Conservation (phyloP, 2,888 invertebrate genomes). For the Metalampra italica region DNA sequence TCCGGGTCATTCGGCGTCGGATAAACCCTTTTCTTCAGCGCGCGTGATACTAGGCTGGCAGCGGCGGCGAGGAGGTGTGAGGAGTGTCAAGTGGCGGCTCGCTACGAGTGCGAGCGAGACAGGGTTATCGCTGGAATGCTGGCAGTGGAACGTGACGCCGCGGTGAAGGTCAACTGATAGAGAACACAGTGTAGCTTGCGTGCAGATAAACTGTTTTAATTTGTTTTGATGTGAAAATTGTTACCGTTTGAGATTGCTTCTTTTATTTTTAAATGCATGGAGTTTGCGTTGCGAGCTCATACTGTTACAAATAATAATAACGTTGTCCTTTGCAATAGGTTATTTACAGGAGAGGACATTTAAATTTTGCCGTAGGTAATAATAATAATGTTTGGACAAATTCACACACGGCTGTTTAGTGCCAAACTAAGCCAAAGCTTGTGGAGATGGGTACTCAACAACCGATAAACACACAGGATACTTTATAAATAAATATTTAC, state of each 20-base stretch:
- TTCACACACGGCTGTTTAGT: no score
- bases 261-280: background rate
- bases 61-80: conserved; percentile 52
- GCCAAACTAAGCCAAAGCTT: no score
- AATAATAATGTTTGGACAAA: no score
- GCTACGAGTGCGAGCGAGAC: conserved; percentile 51
- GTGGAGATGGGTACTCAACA: no score
- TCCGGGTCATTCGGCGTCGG: conserved; percentile 70
- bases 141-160: conserved; percentile 46
- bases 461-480: no score
- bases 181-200: conserved; percentile 44
- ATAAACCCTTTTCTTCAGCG: conserved; percentile 79
- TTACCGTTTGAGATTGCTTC: background rate
- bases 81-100: conserved; percentile 32
- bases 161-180: conserved; percentile 74
- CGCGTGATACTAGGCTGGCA: conserved; percentile 75
- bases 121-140: conserved; percentile 59
- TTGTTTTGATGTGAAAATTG: conserved; percentile 14
- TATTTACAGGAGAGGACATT: no score
- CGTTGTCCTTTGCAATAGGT: no score
- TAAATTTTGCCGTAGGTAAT: no score
- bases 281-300: background rate
- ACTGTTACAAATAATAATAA: background rate
- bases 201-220: conserved; percentile 26
- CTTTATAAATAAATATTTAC: no score